These are phyloP conservation scores for Protobothrops mucrosquamatus DNA, from an alignment of 2,113 vertebrate genomes.

Conservation along the genomic window DNA sequence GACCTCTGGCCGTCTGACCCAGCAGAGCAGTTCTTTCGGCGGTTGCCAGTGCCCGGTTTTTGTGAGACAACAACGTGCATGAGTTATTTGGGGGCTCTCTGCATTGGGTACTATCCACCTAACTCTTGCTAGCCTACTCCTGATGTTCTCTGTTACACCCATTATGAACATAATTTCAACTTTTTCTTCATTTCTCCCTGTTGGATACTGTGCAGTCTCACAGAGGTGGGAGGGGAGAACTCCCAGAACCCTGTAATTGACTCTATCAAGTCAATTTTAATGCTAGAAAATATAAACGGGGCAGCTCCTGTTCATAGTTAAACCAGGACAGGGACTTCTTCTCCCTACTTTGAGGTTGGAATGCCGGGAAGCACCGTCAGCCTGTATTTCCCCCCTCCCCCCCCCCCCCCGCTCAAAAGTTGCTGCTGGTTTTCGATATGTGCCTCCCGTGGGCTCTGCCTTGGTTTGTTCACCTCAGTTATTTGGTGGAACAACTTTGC, in stretches of 20 bases:
- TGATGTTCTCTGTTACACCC: neutral
- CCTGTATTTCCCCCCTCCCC: no score
- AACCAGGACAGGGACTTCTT: neutral
- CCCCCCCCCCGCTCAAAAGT: neutral
- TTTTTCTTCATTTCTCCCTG: neutral
- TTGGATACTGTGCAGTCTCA: neutral
- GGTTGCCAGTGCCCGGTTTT: neutral
- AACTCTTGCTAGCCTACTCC: neutral
- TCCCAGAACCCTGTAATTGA: neutral
- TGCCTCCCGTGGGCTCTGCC: neutral
- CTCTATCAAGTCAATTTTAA: neutral
- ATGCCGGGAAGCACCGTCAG: neutral
- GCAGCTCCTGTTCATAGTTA: neutral
- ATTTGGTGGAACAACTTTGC: neutral
- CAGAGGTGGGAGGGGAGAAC: neutral
- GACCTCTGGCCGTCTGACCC: conserved; percentile 1
- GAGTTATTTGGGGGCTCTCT: conserved; percentile 46
- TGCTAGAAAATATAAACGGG: neutral
- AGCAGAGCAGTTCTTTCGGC: conserved; percentile 12
- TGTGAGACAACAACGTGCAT: neutral
- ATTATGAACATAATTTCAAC: neutral
- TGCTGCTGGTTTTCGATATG: neutral
- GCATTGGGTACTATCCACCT: neutral
- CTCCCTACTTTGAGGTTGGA: neutral
- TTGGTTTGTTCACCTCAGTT: neutral